phyloP scores from a whole-genome alignment of 2,797 vertebrate genomes.

The Dendrocincla fuliginosa region DNA sequence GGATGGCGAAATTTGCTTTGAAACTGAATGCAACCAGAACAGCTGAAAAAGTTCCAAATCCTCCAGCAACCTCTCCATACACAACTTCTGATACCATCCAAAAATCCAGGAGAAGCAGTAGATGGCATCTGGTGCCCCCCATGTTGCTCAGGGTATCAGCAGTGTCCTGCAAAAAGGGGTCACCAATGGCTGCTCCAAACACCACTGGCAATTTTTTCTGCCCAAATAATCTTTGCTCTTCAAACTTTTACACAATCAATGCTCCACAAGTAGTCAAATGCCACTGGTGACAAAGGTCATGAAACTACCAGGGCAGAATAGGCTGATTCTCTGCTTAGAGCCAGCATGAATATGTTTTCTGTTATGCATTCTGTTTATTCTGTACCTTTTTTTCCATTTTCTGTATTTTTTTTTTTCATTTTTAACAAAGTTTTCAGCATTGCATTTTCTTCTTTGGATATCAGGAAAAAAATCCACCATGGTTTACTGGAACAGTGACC shows the following conservation, averaged over 20 bases:
- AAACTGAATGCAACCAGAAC: not conserved
- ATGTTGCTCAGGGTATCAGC: not conserved
- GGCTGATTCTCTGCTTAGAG: not conserved
- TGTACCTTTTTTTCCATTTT: not conserved
- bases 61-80: not conserved
- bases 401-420: not conserved
- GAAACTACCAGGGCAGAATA: not conserved
- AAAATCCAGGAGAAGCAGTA: not conserved
- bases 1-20: not conserved
- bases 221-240: not conserved
- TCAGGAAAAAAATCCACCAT: not conserved
- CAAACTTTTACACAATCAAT: not conserved
- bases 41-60: not conserved
- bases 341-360: not conserved
- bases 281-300: not conserved
- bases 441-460: not conserved
- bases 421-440: not conserved
- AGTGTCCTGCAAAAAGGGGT: not conserved
- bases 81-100: not conserved
- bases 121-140: not conserved
- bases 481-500: not conserved
- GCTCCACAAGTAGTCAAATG: not conserved
- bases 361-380: not conserved
- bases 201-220: not conserved
- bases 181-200: not conserved